Evolutionary conservation across 2,888 invertebrate species (phyloP), one percentile per base, ranked within the genome.

Genomic region (Cheilosia grossa): DNA sequence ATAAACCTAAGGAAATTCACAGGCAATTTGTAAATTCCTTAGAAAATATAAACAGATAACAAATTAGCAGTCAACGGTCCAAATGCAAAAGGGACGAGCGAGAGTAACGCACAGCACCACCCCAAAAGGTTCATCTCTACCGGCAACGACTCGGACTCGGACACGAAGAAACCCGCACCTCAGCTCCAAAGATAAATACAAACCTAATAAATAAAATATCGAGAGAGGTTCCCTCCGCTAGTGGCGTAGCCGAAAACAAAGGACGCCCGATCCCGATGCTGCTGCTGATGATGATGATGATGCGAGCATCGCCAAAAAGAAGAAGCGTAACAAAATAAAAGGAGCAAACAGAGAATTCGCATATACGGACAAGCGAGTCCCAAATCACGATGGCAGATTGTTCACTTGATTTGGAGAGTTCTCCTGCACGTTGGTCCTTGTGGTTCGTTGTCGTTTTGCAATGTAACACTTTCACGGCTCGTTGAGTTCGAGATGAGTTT

Each of bases 381-480:
- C 64, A 64, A 85, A 85, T 85, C 85, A 85, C 85, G 85, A 85
- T 85, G 85, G 85, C 81, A 85, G 85, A 81, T 85, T 85, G 85
- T 85, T 81, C 81, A 81, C 72, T 85, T 81, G 85, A 85, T 85
- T 85, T 67, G 75, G 85, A 72, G 66, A 77, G 72, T 67, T 81
- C 72, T 72, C 53, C 70, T 47, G 33, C 47, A 7, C 61, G 49
- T 37, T 58, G 33, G 33, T 33, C 59, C 19, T 10, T 30, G 9
- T 56, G 40, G 47, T 40, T 70, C 30, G 63, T 81, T 56, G 78
- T 82, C 66, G 73, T 86, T 82, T 82, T 89, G 89, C 90, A 91
- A 90, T 91, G 90, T 91, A 91, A 91, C 91, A 91, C 91, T 91
- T 91, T 91, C 91, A 91, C 90, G 91, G 91, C 89, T 91, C 91